Conservation (phyloP, 1,140 invertebrate species). For the Pissodes strobi region DNA sequence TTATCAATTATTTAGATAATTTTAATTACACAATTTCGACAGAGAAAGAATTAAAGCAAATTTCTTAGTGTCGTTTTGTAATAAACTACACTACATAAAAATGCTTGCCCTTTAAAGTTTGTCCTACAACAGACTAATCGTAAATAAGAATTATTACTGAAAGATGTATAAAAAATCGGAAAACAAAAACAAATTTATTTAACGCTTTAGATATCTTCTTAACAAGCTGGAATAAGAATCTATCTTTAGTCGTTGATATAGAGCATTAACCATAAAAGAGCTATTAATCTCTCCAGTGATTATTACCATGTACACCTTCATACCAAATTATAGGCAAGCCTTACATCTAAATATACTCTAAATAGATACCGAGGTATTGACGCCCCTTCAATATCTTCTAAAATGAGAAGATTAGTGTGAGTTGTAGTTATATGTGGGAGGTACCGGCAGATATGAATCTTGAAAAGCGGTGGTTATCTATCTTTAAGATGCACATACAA, state of each 20-base stretch:
- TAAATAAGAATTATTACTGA: too few relatives aligned
- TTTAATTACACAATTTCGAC: too few relatives aligned
- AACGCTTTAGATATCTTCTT: too few relatives aligned
- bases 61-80: too few relatives aligned
- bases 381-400: conserved; percentile 27
- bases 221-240: too few relatives aligned
- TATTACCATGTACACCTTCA: conserved; percentile 15
- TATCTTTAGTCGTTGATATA: conserved; percentile 1
- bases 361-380: conserved; percentile 25
- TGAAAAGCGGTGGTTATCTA: conserved; percentile 22
- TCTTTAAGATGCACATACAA: conserved; percentile 25
- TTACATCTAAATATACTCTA: conserved; percentile 23
- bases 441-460: conserved; percentile 28
- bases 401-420: conserved; percentile 29
- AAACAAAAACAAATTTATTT: too few relatives aligned
- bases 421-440: conserved; percentile 27
- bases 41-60: too few relatives aligned
- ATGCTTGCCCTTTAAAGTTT: too few relatives aligned
- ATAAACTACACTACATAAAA: too few relatives aligned
- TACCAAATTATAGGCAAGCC: conserved; percentile 20
- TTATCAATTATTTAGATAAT: too few relatives aligned
- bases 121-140: too few relatives aligned
- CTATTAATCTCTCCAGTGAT: conserved; percentile 17
- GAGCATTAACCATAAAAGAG: conserved; percentile 1
- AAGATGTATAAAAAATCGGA: too few relatives aligned